Percentiles rank a stretch among this genome's conserved stretches.
Evolutionary conservation across 2,888 invertebrate species (phyloP).

Genomic region (Noctua fimbriata): DNA sequence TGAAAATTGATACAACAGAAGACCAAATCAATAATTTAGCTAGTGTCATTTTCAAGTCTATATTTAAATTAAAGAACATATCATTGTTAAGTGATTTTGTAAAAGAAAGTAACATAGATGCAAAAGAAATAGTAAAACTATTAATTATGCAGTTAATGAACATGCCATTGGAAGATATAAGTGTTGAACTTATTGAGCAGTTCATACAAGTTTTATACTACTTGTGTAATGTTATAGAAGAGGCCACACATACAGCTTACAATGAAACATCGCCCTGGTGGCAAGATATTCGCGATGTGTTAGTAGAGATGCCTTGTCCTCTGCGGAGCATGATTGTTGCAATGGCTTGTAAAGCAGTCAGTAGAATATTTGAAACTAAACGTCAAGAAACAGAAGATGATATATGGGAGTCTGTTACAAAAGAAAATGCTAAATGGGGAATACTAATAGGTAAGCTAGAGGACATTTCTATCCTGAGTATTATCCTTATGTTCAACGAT

Average conservation of each 20-base stretch:
- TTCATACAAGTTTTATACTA: conserved; percentile 92
- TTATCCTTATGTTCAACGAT: conserved; percentile 91
- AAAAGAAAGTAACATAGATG: conserved; percentile 80
- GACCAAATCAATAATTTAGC: conserved; percentile 81
- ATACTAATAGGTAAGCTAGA: conserved; percentile 96
- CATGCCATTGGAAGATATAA: conserved; percentile 88
- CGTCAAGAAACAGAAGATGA: conserved; percentile 90
- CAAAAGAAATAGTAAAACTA: conserved; percentile 93
- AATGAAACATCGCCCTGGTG: conserved; percentile 95
- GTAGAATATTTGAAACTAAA: conserved; percentile 85
- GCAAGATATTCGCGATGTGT: conserved; percentile 93
- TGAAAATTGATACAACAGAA: conserved; percentile 77
- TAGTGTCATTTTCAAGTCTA: conserved; percentile 83
- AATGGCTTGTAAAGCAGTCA: conserved; percentile 95
- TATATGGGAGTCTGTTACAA: conserved; percentile 95
- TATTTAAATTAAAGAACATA: conserved; percentile 83
- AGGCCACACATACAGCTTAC: conserved; percentile 91
- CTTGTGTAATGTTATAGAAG: conserved; percentile 91
- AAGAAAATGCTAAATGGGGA: conserved; percentile 96
- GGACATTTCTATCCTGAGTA: conserved; percentile 95
- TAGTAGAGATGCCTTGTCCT: conserved; percentile 94
- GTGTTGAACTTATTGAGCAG: conserved; percentile 91
- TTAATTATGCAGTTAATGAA: conserved; percentile 94
- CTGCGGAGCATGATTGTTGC: conserved; percentile 95
- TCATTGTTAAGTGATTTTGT: conserved; percentile 75